Evolutionary conservation across 2,797 vertebrate species (phyloP), one percentile per base, ranked within the genome.

Genomic region (Pangasius sanitwongsei): DNA sequence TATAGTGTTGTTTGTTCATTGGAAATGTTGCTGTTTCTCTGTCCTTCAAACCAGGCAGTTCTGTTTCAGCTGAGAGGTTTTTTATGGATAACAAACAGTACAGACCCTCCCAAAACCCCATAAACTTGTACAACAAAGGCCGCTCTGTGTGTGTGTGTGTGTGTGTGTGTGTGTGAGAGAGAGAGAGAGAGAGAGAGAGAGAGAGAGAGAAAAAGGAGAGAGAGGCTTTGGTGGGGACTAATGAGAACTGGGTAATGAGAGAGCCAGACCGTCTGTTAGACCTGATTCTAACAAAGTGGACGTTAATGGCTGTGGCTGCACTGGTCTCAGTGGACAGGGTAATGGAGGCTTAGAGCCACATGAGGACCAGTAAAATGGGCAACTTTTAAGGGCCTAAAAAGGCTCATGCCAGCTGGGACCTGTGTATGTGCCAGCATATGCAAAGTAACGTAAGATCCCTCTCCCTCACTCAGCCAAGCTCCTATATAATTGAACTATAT

Each of bases 311-410:
- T 90, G 87, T 84, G 82, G 80, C 86, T 80, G 44, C 23, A 44
- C 87, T 88, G 87, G 89, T 91, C 91, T 92, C 91, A 89, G 83
- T 81, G 87, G 90, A 90, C 86, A 83, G 53, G 53, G 88, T 92
- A 91, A 88, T 83, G 85, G 86, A 61, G 69, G 57, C 85, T 81
- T 85, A 87, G 48, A 87, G 83, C 78, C 81, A 77, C 44, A 87
- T 87, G 28, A 86, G 88, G 88, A 67, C 90, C 80, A 83, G 86
- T 90, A 89, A 91, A 89, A 84, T 86, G 89, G 57, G 87, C 86
- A 87, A 70, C 16, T n/a, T 83, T 89, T 78, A 87, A 88, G 78
- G 83, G 86, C 82, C 89, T 89, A 67, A 88, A 82, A 89, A 80
- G 41, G 57, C 82, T 89, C 13, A 80, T 91, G 87, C 89, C 90